phyloP scores from a whole-genome alignment of 2,888 invertebrate genomes.

The Pteria penguin region DNA sequence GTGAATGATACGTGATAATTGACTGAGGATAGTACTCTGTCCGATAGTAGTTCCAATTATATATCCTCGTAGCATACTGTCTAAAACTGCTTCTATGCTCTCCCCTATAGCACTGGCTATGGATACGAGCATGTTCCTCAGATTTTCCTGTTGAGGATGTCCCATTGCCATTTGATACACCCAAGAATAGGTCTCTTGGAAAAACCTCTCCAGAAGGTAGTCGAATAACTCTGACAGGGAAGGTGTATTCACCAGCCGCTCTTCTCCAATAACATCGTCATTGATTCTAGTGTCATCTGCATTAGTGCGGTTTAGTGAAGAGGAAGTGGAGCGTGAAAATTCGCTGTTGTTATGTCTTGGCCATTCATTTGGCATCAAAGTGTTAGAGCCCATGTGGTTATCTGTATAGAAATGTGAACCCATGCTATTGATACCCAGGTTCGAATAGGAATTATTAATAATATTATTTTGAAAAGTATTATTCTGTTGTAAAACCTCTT shows the following conservation, averaged over 20 bases:
- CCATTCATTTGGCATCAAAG: too few relatives aligned
- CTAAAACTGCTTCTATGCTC: slow-evolving; percentile 15
- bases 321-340: background rate
- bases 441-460: background rate
- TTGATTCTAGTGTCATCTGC: background rate
- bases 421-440: too few relatives aligned
- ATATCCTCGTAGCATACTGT: slow-evolving; percentile 30
- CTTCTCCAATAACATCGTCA: background rate
- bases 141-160: slow-evolving; percentile 31
- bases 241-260: background rate
- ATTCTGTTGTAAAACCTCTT: background rate
- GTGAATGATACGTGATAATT: slow-evolving; percentile 26
- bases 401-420: background rate
- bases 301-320: background rate
- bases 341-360: background rate
- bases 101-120: slow-evolving; percentile 35
- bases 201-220: slow-evolving; percentile 38
- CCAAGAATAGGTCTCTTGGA: slow-evolving; percentile 42
- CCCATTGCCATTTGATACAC: slow-evolving; percentile 22
- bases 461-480: background rate
- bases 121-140: slow-evolving; percentile 24
- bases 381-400: background rate
- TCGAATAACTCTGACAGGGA: slow-evolving; percentile 34
- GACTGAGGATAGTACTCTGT: slow-evolving; percentile 11
- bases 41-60: slow-evolving; percentile 19